Percentiles rank a stretch among this genome's conserved stretches.
Evolutionary conservation across 2,888 invertebrate species (phyloP).

Genomic region (Rhagonycha lutea): DNA sequence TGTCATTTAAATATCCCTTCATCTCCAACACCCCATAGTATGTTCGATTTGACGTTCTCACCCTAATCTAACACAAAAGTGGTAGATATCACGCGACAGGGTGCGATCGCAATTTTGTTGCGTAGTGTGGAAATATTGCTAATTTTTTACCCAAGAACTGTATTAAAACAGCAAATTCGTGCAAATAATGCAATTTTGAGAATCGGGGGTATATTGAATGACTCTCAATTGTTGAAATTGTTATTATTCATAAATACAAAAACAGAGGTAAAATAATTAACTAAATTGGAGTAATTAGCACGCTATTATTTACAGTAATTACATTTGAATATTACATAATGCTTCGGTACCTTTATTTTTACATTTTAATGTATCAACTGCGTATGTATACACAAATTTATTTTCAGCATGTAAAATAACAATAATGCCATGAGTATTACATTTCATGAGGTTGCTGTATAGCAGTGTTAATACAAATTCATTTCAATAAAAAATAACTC

Average conservation of each 20-base stretch:
- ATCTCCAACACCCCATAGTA: neutral
- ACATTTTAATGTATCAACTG: neutral
- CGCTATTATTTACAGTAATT: neutral
- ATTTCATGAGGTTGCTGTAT: neutral
- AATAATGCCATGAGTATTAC: neutral
- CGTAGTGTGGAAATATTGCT: neutral
- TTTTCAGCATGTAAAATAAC: neutral
- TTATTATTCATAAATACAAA: neutral
- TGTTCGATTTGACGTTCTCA: neutral
- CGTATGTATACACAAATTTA: neutral
- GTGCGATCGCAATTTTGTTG: neutral
- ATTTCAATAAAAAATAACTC: neutral
- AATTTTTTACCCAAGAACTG: neutral
- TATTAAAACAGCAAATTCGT: neutral
- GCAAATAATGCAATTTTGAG: neutral
- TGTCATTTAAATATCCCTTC: neutral
- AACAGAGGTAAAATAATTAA: neutral
- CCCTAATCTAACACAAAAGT: neutral
- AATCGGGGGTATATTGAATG: neutral
- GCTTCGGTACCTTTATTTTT: neutral
- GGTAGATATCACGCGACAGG: neutral
- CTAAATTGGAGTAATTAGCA: neutral
- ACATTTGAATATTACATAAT: neutral
- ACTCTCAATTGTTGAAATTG: neutral
- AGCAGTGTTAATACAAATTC: neutral